Evolutionary conservation across 2,888 invertebrate species (phyloP), one percentile per base, ranked within the genome.

Genomic region (Ichneumoninae sp.): DNA sequence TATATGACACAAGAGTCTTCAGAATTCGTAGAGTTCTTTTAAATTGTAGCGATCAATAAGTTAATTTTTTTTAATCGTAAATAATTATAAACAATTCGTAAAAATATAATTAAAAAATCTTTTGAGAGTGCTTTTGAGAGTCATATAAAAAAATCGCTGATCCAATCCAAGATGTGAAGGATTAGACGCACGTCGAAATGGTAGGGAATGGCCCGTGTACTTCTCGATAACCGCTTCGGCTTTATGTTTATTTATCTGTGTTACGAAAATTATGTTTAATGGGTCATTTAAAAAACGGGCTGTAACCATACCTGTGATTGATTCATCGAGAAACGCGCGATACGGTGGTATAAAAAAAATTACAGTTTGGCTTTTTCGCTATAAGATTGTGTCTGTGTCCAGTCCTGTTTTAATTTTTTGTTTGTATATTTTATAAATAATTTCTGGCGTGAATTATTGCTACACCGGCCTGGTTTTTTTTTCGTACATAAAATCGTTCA

Each of bases 231-330:
- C 26, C 50, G 73, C 79, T 80, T 80, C 66, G 47, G 30, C 52
- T 57, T 75, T 68, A 33, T 75, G 40, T 71, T 60, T 79, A 44
- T 79, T 60, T 80, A 65, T 76, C 75, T 22, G 73, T 69, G 63
- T 82, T 71, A 54, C 68, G 91, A 92, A 92, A 93, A 93, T 93
- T 93, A 93, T 93, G 93, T 93, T 93, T 92, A 91, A 93, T 93
- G 92, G 91, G 86, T 70, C 69, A 26, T 60, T 60, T 36, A 30
- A 68, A 68, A 26, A 57, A 30, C 69, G 57, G n/a, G 36, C 47
- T 2, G 16, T 52, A 16, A 33, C 75, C 54, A 1, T 36, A 54
- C 50, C 50, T 70, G 10, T 4, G 44, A 47, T 57, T 19, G 19
- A 47, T 79, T 65, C 33, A 60, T 71, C 66, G 66, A 68, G 77